These are phyloP conservation scores for Ormyrus labotus DNA, from an alignment of 2,888 invertebrate species.

Conservation along the genomic window DNA sequence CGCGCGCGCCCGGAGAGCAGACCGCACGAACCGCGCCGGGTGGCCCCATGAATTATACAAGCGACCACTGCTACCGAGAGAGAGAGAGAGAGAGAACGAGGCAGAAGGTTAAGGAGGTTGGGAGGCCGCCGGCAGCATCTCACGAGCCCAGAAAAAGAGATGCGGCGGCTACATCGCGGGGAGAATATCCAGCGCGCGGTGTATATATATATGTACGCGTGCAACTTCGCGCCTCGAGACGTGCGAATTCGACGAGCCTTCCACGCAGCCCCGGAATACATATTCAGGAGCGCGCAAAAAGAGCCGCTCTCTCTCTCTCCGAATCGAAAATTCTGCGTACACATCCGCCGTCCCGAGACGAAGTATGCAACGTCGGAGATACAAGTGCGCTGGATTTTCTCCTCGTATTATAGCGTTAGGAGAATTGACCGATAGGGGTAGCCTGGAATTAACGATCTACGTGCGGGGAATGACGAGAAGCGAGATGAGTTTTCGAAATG, in stretches of 20 bases:
- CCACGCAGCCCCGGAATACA: conserved; percentile 34
- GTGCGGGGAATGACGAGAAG: background rate
- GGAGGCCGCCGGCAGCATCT: conserved; percentile 41
- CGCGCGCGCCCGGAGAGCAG: conserved; percentile 54
- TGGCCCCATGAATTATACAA: conserved; percentile 75
- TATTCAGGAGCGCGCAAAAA: conserved; percentile 26
- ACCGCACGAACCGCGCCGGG: conserved; percentile 66
- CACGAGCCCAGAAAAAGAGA: conserved; percentile 57
- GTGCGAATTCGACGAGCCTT: conserved; percentile 52
- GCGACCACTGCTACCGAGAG: conserved; percentile 61
- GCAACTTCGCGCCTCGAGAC: conserved; percentile 20
- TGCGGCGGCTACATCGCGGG: conserved; percentile 60
- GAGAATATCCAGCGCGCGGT: conserved; percentile 18
- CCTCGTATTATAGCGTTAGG: no score
- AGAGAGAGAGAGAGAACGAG: conserved; percentile 31
- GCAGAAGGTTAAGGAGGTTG: background rate
- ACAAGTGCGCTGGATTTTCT: no score
- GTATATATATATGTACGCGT: background rate
- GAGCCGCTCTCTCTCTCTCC: no score
- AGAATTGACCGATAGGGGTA: background rate
- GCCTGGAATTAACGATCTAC: conserved; percentile 4
- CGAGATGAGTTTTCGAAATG: background rate
- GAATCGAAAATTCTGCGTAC: no score
- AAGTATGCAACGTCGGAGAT: no score
- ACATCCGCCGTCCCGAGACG: no score